These are phyloP conservation scores for Gibbula magus DNA, from an alignment of 2,888 invertebrate genomes.

Conservation along the genomic window DNA sequence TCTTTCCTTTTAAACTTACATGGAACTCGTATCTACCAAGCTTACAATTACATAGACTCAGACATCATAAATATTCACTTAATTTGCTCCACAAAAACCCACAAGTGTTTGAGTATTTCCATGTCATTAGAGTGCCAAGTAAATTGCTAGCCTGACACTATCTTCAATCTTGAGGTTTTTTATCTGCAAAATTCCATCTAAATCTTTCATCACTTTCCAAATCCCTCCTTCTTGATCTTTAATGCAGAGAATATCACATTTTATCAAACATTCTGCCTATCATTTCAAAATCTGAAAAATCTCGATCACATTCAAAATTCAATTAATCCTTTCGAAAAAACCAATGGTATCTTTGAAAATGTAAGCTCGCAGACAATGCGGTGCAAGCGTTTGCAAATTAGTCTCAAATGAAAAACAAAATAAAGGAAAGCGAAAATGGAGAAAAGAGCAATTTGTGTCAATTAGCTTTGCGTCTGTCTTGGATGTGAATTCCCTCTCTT, in stretches of 20 bases:
- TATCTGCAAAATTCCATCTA: not conserved
- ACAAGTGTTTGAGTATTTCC: too few relatives aligned
- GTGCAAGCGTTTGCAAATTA: not conserved
- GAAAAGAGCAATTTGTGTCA: constrained; percentile 23
- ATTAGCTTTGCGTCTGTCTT: constrained; percentile 19
- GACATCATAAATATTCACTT: too few relatives aligned
- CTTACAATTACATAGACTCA: too few relatives aligned
- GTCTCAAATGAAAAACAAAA: constrained; percentile 13
- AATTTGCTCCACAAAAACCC: too few relatives aligned
- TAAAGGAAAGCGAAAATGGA: constrained; percentile 5
- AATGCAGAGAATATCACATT: not conserved
- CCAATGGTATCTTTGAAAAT: not conserved
- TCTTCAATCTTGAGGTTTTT: constrained; percentile 2
- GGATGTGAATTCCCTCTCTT: constrained; percentile 25
- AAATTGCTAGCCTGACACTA: not conserved
- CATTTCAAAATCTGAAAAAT: constrained; percentile 11
- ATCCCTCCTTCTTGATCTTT: not conserved
- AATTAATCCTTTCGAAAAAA: constrained; percentile 1
- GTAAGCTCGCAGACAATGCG: not conserved
- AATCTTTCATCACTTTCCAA: not conserved
- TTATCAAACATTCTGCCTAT: not conserved
- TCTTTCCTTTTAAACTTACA: too few relatives aligned
- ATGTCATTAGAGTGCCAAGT: too few relatives aligned
- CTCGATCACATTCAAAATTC: not conserved
- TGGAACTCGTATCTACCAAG: too few relatives aligned